Conservation (phyloP, 2,888 invertebrate species). For the Miltochrista miniata region DNA sequence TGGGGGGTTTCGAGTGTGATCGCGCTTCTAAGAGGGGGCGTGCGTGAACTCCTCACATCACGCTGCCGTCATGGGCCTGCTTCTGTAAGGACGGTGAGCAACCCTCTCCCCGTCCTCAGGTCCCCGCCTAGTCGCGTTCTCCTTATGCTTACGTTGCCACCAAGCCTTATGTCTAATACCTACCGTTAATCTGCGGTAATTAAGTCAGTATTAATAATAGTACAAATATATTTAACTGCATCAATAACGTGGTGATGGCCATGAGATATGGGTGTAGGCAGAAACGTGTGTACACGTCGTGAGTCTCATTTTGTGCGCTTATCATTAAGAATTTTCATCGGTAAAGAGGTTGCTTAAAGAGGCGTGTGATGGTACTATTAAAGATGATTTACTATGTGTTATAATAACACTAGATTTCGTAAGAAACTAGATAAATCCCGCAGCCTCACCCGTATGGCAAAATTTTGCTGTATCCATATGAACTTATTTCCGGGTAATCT, state of each 20-base stretch:
- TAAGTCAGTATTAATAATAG: constrained; percentile 24
- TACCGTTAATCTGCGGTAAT: constrained; percentile 19
- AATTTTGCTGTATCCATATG: no score
- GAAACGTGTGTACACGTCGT: constrained; percentile 31
- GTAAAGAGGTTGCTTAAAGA: constrained; percentile 6
- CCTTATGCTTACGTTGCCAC: neutral
- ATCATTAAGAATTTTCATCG: neutral
- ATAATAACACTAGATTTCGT: neutral
- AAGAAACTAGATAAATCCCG: no score
- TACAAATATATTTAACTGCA: constrained; percentile 15
- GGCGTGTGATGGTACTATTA: constrained; percentile 8
- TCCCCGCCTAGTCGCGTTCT: no score
- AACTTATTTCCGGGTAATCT: no score
- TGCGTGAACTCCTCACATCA: no score
- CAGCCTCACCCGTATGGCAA: no score
- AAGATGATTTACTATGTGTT: constrained; percentile 1
- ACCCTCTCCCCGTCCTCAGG: no score
- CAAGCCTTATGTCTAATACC: neutral
- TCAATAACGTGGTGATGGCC: constrained; percentile 10
- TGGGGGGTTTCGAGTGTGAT: no score
- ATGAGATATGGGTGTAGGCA: constrained; percentile 4
- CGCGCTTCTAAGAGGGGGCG: no score
- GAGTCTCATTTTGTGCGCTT: constrained; percentile 11
- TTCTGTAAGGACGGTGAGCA: neutral
- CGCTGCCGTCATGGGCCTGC: no score